A percentile compares a stretch with the other conserved stretches of the same genome.
Conservation (phyloP, 1,140 invertebrate genomes). For the Drosophila biarmipes region DNA sequence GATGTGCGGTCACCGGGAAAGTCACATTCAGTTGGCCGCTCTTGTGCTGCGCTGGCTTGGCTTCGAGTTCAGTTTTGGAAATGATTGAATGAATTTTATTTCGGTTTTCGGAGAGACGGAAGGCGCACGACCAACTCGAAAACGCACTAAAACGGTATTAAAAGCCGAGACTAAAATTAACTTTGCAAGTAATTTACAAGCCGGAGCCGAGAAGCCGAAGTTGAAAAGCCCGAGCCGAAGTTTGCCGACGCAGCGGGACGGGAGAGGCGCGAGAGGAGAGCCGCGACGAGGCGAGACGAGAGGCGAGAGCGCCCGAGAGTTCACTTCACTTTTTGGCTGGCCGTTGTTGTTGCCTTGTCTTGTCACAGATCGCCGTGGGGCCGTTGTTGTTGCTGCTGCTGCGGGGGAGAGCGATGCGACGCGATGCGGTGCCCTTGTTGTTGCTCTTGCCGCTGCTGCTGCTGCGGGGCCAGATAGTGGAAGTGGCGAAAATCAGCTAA, state of each 20-base stretch:
- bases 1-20: slow-evolving; percentile 11
- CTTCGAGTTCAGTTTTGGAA: slow-evolving; percentile 1
- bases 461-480: slow-evolving; percentile 48
- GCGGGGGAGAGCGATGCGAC: neutral
- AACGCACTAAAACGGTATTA: slow-evolving; percentile 84
- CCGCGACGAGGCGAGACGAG: too few relatives aligned
- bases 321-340: slow-evolving; percentile 69
- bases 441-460: slow-evolving; percentile 16
- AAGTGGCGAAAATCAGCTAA: slow-evolving; percentile 21
- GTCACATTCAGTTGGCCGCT: slow-evolving; percentile 30
- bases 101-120: slow-evolving; percentile 12
- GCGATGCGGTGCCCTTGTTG: slow-evolving; percentile 1
- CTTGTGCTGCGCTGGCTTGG: neutral
- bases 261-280: slow-evolving; percentile 10
- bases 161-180: slow-evolving; percentile 83
- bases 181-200: slow-evolving; percentile 83
- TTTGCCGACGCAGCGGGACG: slow-evolving; percentile 22
- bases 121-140: slow-evolving; percentile 84
- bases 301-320: slow-evolving; percentile 46
- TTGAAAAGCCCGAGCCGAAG: slow-evolving; percentile 42
- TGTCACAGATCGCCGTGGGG: slow-evolving; percentile 24
- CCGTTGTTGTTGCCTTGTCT: slow-evolving; percentile 10
- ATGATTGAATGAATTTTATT: neutral
- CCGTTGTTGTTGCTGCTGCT: slow-evolving; percentile 12
- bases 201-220: slow-evolving; percentile 50